Percentiles rank a stretch among this genome's conserved stretches.
phyloP scores from a whole-genome alignment of 2,888 invertebrate species.

The Agonopterix heracliana region DNA sequence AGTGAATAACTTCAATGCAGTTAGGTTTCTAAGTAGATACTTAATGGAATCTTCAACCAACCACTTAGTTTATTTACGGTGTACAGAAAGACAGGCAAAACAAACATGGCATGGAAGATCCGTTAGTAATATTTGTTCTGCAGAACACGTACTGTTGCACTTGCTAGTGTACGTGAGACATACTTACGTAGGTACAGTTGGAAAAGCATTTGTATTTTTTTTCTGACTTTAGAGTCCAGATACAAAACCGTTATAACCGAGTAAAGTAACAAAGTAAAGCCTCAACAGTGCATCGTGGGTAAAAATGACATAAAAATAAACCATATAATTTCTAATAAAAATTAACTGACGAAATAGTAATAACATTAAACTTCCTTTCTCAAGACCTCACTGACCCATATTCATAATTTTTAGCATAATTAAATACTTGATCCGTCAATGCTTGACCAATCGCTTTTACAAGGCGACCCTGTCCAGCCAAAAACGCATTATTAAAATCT shows the following conservation, averaged over 20 bases:
- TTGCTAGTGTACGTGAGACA: background rate
- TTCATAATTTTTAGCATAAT: conserved; percentile 44
- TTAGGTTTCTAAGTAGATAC: too few relatives aligned
- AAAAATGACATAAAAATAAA: too few relatives aligned
- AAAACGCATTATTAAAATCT: conserved; percentile 32
- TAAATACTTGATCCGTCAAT: conserved; percentile 51
- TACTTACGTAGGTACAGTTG: background rate
- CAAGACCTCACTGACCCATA: conserved; percentile 64
- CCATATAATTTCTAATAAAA: too few relatives aligned
- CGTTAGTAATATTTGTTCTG: background rate
- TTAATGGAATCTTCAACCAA: too few relatives aligned
- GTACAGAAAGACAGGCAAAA: conserved; percentile 6
- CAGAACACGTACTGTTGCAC: background rate
- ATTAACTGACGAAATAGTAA: too few relatives aligned
- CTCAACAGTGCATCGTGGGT: too few relatives aligned
- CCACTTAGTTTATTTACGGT: too few relatives aligned
- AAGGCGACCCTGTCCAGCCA: conserved; percentile 44
- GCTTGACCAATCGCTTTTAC: conserved; percentile 69
- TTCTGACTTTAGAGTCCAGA: too few relatives aligned
- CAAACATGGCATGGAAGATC: conserved; percentile 6
- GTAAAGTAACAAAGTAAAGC: too few relatives aligned
- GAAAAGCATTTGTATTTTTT: background rate
- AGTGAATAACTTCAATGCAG: too few relatives aligned
- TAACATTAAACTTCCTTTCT: conserved; percentile 48
- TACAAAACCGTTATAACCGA: too few relatives aligned